phyloP scores from a whole-genome alignment of 2,113 vertebrate genomes.

The Pterocles orientalis region DNA sequence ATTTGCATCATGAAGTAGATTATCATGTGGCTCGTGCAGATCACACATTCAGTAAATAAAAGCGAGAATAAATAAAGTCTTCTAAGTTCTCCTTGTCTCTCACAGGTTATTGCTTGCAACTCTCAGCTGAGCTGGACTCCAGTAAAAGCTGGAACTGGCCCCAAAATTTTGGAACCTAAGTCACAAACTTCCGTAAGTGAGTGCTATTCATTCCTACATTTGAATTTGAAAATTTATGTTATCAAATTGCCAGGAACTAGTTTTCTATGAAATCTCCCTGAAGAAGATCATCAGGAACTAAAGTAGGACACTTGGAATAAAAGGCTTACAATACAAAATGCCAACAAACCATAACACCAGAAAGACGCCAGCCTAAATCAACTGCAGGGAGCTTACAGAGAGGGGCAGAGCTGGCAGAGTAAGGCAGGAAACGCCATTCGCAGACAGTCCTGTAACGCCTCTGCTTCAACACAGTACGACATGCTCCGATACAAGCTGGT shows the following conservation, averaged over 20 bases:
- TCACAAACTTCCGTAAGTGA: not conserved
- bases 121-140: not conserved
- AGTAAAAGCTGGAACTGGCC: not conserved
- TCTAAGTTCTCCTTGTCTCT: not conserved
- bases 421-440: rapidly evolving
- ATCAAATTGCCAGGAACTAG: not conserved
- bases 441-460: rapidly evolving
- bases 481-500: not conserved
- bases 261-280: not conserved
- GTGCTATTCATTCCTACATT: not conserved
- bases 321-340: not conserved
- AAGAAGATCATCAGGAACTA: not conserved
- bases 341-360: not conserved
- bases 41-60: not conserved
- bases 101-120: not conserved
- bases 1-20: not conserved
- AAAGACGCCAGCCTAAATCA: rapidly evolving
- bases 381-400: rapidly evolving
- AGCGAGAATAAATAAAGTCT: not conserved
- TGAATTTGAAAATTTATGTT: not conserved
- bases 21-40: rapidly evolving
- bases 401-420: not conserved
- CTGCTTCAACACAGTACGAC: not conserved
- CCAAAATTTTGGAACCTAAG: not conserved
- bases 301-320: not conserved